phyloP scores from a whole-genome alignment of 2,113 vertebrate genomes.

The Dasyprocta punctata region DNA sequence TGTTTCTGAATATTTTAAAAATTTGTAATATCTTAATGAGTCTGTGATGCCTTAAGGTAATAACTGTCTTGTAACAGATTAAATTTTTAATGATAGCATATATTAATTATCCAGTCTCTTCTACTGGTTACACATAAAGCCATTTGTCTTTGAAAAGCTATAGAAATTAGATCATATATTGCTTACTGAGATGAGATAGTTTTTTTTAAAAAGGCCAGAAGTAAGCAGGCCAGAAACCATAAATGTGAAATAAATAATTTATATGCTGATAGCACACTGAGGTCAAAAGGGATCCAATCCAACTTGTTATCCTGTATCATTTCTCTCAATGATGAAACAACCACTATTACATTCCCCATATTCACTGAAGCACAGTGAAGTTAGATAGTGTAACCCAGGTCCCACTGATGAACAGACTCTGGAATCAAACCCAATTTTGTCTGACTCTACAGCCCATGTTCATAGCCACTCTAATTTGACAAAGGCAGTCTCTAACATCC shows the following conservation, averaged over 20 bases:
- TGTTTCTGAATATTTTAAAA: slow-evolving; percentile 2
- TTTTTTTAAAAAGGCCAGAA: background rate
- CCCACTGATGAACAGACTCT: background rate
- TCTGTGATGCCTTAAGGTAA: background rate
- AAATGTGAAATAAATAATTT: background rate
- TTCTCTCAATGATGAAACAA: background rate
- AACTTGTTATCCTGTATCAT: background rate
- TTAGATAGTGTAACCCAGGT: background rate
- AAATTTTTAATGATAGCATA: slow-evolving; percentile 5
- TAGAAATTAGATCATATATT: background rate
- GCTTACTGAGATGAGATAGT: background rate
- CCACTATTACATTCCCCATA: background rate
- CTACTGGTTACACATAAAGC: background rate
- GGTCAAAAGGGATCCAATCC: background rate
- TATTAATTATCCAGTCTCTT: background rate
- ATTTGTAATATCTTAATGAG: background rate
- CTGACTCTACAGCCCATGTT: background rate
- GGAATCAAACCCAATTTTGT: background rate
- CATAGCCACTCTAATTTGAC: slow-evolving; percentile 5
- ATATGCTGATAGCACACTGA: background rate
- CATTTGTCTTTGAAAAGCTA: background rate
- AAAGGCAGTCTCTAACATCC: background rate
- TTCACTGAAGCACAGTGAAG: background rate
- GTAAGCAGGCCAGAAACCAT: background rate
- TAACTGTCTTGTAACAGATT: slow-evolving; percentile 18